Evolutionary conservation across 2,113 vertebrate species (phyloP).

Genomic region (Eurypyga helias): DNA sequence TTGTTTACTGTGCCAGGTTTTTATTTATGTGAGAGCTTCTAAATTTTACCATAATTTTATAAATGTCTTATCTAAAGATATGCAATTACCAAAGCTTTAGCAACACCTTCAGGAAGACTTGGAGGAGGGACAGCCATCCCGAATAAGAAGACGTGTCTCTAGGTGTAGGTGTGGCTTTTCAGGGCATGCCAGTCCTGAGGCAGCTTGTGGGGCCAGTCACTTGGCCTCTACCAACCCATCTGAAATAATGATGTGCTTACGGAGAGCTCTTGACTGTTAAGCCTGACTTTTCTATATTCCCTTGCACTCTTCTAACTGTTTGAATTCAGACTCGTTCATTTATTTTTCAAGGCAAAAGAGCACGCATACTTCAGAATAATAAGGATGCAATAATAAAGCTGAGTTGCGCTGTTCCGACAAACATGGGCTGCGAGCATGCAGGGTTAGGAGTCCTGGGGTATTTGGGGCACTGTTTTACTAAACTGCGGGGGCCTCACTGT

Average conservation of each 20-base stretch:
- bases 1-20: neutral
- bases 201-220: neutral
- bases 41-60: neutral
- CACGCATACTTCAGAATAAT: neutral
- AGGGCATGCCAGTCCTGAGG: neutral
- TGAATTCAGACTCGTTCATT: neutral
- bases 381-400: constrained; percentile 3
- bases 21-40: neutral
- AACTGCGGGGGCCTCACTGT: constrained; percentile 8
- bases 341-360: constrained; percentile 20
- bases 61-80: neutral
- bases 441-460: constrained; percentile 8
- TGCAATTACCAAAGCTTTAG: neutral
- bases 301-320: neutral
- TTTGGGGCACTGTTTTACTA: neutral
- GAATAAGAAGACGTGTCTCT: neutral
- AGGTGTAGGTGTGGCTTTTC: neutral
- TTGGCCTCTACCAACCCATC: neutral
- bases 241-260: neutral
- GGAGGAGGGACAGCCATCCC: neutral
- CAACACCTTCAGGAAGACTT: neutral
- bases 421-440: neutral
- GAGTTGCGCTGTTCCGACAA: neutral
- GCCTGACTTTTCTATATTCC: neutral
- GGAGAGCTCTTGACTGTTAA: neutral